Conservation (phyloP, 2,113 vertebrate genomes). For the Rattus norvegicus region DNA sequence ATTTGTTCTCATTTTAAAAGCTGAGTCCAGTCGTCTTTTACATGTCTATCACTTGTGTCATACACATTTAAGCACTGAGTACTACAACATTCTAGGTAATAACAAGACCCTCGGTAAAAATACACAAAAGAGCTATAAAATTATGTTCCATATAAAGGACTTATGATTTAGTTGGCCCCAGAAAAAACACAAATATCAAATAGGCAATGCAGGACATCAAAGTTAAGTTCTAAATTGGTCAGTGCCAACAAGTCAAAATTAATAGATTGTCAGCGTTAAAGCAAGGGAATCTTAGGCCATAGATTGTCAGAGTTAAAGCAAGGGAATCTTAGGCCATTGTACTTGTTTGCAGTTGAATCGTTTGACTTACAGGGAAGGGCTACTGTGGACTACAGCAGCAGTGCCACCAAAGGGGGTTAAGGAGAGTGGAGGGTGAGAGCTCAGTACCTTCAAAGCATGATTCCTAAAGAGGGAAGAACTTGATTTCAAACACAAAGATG, state of each 20-base stretch:
- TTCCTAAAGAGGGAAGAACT: neutral
- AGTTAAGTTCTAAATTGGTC: slow-evolving; percentile 2
- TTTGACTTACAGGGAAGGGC: slow-evolving; percentile 34
- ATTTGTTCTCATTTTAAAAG: neutral
- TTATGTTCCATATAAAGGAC: neutral
- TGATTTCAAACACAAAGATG: slow-evolving; percentile 29
- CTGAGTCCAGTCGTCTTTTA: neutral
- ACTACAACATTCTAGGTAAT: neutral
- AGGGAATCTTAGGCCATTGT: slow-evolving; percentile 4
- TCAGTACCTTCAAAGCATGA: slow-evolving; percentile 24
- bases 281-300: slow-evolving; percentile 6
- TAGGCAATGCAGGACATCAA: neutral
- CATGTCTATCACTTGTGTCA: neutral
- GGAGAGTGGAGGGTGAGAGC: neutral
- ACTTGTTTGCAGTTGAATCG: slow-evolving; percentile 37
- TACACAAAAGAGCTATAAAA: neutral
- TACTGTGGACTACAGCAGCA: slow-evolving; percentile 39
- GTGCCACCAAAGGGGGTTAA: slow-evolving; percentile 8
- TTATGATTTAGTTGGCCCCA: slow-evolving; percentile 17
- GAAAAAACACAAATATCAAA: slow-evolving; percentile 30
- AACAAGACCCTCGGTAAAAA: neutral
- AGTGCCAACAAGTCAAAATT: slow-evolving; percentile 38
- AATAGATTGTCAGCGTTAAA: slow-evolving; percentile 1
- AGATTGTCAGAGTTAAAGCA: slow-evolving; percentile 2
- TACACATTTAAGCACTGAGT: neutral